Conservation (phyloP, 2,797 vertebrate species). For the Micrastur ruficollis region DNA sequence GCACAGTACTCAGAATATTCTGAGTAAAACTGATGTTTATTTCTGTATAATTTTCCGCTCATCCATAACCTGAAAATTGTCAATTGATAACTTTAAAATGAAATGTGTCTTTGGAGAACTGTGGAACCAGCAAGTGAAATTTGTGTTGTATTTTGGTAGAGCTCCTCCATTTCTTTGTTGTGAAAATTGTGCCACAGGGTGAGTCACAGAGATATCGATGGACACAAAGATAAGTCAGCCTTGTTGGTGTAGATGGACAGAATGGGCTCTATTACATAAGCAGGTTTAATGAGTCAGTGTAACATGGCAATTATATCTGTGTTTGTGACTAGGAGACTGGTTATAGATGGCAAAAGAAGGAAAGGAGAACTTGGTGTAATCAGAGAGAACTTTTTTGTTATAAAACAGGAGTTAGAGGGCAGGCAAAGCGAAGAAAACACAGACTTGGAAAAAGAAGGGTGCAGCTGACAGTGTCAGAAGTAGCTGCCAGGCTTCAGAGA, state of each 20-base stretch:
- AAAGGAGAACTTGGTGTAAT: background rate
- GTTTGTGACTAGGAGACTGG: background rate
- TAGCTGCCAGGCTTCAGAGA: background rate
- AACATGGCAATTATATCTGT: background rate
- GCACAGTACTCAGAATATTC: background rate
- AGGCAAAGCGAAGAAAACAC: background rate
- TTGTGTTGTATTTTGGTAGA: background rate
- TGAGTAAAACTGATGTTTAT: background rate
- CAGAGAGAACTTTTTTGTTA: background rate
- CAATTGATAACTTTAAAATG: background rate
- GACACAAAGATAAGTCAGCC: background rate
- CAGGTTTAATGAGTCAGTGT: background rate
- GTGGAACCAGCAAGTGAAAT: background rate
- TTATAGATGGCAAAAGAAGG: background rate
- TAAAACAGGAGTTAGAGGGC: background rate
- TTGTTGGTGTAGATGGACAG: background rate
- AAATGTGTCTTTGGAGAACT: background rate
- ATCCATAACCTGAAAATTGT: background rate
- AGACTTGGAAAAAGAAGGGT: background rate
- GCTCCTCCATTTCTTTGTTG: background rate
- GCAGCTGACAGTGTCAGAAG: background rate
- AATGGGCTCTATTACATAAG: background rate
- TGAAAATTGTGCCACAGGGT: background rate
- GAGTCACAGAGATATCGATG: fast-evolving
- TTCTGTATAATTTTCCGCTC: background rate